Evolutionary conservation across 2,113 vertebrate species (phyloP), one percentile per base, ranked within the genome.

Genomic region (Athene noctua): DNA sequence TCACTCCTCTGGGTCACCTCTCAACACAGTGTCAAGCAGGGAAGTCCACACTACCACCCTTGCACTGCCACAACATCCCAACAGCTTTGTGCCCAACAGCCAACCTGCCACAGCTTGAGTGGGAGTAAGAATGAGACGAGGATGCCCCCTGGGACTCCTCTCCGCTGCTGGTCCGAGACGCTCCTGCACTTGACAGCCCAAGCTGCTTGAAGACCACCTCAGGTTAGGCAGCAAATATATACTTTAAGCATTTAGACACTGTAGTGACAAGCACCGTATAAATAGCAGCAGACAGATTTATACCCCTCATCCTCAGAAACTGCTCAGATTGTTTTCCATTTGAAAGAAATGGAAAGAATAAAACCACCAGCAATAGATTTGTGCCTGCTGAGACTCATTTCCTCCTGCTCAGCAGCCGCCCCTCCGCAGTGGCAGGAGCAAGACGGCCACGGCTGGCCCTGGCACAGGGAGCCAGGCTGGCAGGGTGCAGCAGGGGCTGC

Each of bases 271-370:
- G 61, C 22, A 11, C 0, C 0, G 29, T 92, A 96, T 88, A 97
- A 96, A 96, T 86, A 94, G 94, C 70, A 91, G 86, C 84, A 84
- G 90, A 86, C 62, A 95, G 94, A 95, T 95, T 95, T 94, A 91
- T 63, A 91, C 15, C 54, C 57, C 32, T 92, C 62, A 68, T 94
- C 73, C 82, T 84, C 88, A 36, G 79, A 93, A 92, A 84, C 51
- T 17, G 90, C 78, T 90, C 81, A 26, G 85, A 63, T 51, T 92
- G 85, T 77, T 95, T 96, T 71, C 27, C 68, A 27, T 90, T 96
- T 59, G 91, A 65, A 92, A 88, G 87, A 90, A 91, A 93, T 72
- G 63, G 84, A 83, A 94, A 92, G 90, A 94, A 93, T 67, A 87
- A 71, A 88, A 92, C 58, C 51, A 82, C 75, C 77, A 30, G 59